Percentiles rank a stretch among this genome's conserved stretches.
These are phyloP conservation scores for Cheiracanthium punctorium DNA, from an alignment of 2,888 invertebrate species.

Conservation along the genomic window DNA sequence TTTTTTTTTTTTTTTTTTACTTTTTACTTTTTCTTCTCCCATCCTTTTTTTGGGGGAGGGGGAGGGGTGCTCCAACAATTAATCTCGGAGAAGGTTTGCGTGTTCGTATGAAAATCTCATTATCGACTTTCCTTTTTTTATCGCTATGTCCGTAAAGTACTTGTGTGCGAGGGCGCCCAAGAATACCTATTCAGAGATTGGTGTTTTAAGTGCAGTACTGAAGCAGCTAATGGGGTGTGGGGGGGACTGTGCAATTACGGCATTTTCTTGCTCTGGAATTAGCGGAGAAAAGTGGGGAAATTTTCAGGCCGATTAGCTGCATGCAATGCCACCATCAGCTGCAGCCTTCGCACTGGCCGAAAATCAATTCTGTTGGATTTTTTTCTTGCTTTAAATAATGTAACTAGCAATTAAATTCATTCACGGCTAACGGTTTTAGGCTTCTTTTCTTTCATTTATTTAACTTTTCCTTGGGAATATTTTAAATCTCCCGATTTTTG, in stretches of 20 bases:
- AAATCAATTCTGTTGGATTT: conserved; percentile 63
- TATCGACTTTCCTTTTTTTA: conserved; percentile 58
- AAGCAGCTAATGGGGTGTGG: conserved; percentile 49
- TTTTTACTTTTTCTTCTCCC: conserved; percentile 25
- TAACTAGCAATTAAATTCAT: conserved; percentile 52
- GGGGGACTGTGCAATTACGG: conserved; percentile 43
- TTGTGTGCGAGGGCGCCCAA: conserved; percentile 1
- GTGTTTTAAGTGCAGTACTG: conserved; percentile 56
- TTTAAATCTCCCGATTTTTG: too few species aligned
- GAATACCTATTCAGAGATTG: conserved; percentile 60
- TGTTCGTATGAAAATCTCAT: conserved; percentile 68
- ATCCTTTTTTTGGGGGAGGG: too few species aligned
- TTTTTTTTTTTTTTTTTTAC: background rate
- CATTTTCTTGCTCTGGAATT: conserved; percentile 42
- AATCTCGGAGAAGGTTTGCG: conserved; percentile 60
- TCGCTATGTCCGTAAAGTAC: too few species aligned
- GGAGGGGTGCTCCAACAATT: conserved; percentile 51
- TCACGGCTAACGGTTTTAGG: conserved; percentile 7
- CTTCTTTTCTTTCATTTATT: too few species aligned
- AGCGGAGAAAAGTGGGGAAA: conserved; percentile 27
- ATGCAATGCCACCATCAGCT: conserved; percentile 65
- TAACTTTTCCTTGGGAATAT: too few species aligned
- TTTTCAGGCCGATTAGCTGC: conserved; percentile 45
- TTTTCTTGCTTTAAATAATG: conserved; percentile 53
- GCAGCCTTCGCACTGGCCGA: conserved; percentile 4